Conservation (phyloP, 2,888 invertebrate genomes). For the Amblyjoppa proteus region DNA sequence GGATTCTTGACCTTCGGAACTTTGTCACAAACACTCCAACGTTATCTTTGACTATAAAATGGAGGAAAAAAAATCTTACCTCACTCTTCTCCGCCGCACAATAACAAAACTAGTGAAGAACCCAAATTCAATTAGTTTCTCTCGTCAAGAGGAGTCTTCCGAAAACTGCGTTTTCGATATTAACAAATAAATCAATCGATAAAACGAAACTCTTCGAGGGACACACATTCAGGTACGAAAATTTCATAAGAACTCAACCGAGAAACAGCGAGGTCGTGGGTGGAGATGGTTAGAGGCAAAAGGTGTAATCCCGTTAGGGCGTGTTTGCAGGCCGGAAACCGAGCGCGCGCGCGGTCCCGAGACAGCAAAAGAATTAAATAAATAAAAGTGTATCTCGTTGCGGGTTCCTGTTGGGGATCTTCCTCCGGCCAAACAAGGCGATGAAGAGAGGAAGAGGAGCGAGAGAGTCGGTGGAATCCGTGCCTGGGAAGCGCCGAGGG, state of each 20-base stretch:
- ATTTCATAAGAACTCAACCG: slow-evolving; percentile 20
- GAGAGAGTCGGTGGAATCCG: slow-evolving; percentile 31
- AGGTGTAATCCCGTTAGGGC: slow-evolving; percentile 67
- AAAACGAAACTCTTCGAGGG: neutral
- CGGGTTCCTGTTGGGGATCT: slow-evolving; percentile 49
- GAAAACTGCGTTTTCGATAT: neutral
- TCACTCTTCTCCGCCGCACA: neutral
- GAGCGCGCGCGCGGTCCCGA: slow-evolving; percentile 60
- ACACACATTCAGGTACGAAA: neutral
- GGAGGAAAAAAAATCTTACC: no score
- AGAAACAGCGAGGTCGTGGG: slow-evolving; percentile 15
- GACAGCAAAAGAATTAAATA: slow-evolving; percentile 68
- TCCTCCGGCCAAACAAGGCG: slow-evolving; percentile 4
- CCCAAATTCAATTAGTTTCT: neutral
- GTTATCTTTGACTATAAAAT: no score
- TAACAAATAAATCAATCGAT: neutral
- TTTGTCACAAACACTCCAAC: no score
- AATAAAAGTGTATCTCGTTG: slow-evolving; percentile 73
- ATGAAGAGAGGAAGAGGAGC: slow-evolving; percentile 5
- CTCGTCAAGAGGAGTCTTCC: neutral
- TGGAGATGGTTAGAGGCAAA: slow-evolving; percentile 41
- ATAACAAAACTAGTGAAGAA: neutral
- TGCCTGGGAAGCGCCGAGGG: slow-evolving; percentile 72
- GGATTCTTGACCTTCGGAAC: neutral
- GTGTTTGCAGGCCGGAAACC: slow-evolving; percentile 68